Evolutionary conservation across 2,797 vertebrate species (phyloP).

Genomic region (Gymnoscopelus braueri): DNA sequence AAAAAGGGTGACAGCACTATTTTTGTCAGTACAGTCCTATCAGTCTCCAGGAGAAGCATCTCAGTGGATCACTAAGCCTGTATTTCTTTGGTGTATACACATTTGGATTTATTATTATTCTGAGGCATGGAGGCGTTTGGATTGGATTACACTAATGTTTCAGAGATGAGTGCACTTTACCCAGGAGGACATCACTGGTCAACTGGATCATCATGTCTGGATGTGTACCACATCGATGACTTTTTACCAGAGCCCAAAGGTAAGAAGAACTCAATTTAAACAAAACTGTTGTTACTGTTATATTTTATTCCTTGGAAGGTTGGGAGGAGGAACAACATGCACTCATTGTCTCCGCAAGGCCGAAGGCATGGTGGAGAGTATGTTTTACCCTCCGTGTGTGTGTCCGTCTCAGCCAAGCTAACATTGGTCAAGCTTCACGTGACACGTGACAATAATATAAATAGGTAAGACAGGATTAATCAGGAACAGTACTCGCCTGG

Average conservation of each 20-base stretch:
- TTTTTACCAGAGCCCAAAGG: slow-evolving; percentile 49
- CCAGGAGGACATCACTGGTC: slow-evolving; percentile 46
- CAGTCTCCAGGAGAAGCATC: too few relatives aligned
- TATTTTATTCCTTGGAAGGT: neutral
- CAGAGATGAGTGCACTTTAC: slow-evolving; percentile 45
- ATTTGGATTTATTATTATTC: too few relatives aligned
- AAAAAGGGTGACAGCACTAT: slow-evolving; percentile 29
- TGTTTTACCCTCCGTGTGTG: too few relatives aligned
- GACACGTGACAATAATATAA: too few relatives aligned
- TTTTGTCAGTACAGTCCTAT: neutral
- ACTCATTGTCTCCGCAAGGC: too few relatives aligned
- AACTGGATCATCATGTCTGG: slow-evolving; percentile 1
- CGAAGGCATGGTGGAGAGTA: too few relatives aligned
- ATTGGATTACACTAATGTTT: slow-evolving; percentile 35
- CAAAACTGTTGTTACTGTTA: too few relatives aligned
- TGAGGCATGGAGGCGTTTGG: slow-evolving; percentile 23
- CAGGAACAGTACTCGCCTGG: too few relatives aligned
- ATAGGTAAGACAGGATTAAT: too few relatives aligned
- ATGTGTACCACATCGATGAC: slow-evolving; percentile 25
- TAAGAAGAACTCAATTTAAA: slow-evolving; percentile 25
- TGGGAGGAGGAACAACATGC: too few relatives aligned
- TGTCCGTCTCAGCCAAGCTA: too few relatives aligned
- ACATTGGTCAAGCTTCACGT: too few relatives aligned
- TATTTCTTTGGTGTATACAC: neutral
- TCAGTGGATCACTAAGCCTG: slow-evolving; percentile 2